These are phyloP conservation scores for Malaclemys terrapin DNA, from an alignment of 2,113 vertebrate species.

Conservation along the genomic window DNA sequence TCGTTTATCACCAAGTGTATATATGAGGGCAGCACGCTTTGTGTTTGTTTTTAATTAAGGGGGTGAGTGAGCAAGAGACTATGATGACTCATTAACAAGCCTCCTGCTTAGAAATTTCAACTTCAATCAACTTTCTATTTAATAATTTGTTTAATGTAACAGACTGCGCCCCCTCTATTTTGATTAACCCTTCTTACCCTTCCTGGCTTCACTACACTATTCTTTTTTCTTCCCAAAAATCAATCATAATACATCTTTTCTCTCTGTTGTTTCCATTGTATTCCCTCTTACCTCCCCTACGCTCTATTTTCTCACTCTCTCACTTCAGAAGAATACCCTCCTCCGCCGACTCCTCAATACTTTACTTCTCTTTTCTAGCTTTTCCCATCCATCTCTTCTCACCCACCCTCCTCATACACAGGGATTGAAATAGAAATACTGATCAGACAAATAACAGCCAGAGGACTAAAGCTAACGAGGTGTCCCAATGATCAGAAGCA, in stretches of 20 bases:
- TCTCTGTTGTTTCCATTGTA: background rate
- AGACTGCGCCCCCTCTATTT: background rate
- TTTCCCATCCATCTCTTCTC: background rate
- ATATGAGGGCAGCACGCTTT: constrained; percentile 18
- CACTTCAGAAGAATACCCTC: background rate
- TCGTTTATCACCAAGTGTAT: background rate
- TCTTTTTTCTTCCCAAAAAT: background rate
- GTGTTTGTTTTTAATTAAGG: constrained; percentile 45
- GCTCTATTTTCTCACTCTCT: background rate
- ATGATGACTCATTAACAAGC: background rate
- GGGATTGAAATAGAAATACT: background rate
- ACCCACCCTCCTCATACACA: background rate
- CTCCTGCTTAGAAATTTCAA: background rate
- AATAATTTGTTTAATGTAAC: background rate
- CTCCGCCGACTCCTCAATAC: background rate
- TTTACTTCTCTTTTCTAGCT: accelerated
- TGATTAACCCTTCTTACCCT: background rate
- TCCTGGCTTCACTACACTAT: background rate
- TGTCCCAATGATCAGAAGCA: background rate
- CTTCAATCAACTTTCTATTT: background rate
- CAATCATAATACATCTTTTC: background rate
- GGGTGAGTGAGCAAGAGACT: constrained; percentile 6
- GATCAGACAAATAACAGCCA: accelerated
- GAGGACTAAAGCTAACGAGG: background rate
- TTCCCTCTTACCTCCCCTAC: background rate